Conservation (phyloP, 2,113 vertebrate species). For the Siniperca chuatsi region DNA sequence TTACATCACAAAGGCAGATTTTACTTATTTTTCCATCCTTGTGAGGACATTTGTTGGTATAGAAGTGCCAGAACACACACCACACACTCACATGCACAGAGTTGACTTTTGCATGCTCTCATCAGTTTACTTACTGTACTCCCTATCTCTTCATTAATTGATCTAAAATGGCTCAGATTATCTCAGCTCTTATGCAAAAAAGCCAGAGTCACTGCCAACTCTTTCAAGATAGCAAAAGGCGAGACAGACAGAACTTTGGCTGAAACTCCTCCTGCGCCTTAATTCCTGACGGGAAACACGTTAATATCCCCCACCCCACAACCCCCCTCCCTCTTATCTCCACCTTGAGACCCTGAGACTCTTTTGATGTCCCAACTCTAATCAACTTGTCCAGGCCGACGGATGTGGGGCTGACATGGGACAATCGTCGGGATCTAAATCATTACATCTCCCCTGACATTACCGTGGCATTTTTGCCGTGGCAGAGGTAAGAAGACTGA, state of each 20-base stretch:
- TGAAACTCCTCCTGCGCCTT: slow-evolving; percentile 71
- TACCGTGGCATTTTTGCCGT: slow-evolving; percentile 88
- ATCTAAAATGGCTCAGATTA: slow-evolving; percentile 71
- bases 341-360: slow-evolving; percentile 68
- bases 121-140: slow-evolving; percentile 47
- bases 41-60: background rate
- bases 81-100: background rate
- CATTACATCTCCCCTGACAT: slow-evolving; percentile 87
- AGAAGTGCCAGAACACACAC: background rate
- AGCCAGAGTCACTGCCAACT: slow-evolving; percentile 55
- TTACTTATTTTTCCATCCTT: background rate
- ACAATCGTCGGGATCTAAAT: slow-evolving; percentile 85
- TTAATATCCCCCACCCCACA: slow-evolving; percentile 52
- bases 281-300: slow-evolving; percentile 65
- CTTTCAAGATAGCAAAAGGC: slow-evolving; percentile 71
- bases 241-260: slow-evolving; percentile 70
- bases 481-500: slow-evolving; percentile 78
- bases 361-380: slow-evolving; percentile 83
- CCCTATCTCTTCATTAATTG: slow-evolving; percentile 68
- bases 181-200: slow-evolving; percentile 66
- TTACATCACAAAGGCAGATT: background rate
- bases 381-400: slow-evolving; percentile 77
- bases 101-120: slow-evolving; percentile 46
- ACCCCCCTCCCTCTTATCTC: slow-evolving; percentile 62
- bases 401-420: slow-evolving; percentile 76